Evolutionary conservation across 2,888 invertebrate species (phyloP), one percentile per base, ranked within the genome.

Genomic region (Orthosia gracilis): DNA sequence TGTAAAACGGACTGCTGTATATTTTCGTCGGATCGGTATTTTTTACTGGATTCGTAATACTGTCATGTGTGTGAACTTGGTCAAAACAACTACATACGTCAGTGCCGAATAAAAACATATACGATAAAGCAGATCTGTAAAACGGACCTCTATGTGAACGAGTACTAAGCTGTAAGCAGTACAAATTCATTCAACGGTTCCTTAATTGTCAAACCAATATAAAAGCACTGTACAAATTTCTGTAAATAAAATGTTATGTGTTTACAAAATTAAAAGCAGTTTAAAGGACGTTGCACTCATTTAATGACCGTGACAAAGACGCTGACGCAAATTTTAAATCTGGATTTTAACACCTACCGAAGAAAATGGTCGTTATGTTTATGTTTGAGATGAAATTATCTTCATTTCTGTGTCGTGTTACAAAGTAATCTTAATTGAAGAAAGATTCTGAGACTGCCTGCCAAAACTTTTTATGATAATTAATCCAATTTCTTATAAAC

Each of bases 231-330:
- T 9, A 55, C 1, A 2, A 52, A 45, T n/a, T 49, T 57, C 45
- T 69, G 62, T 5, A 26, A 64, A 57, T 69, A 58, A 18, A 40
- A 15, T 66, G 64, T 67, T 64, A 78, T 66, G 52, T 74, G 80
- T 74, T 83, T 61, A 74, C 65, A 79, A 82, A 83, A 81, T 83
- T 83, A 79, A 73, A 83, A 70, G 31, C 84, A 73, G 68, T 81
- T 67, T 26, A 73, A 55, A 80, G 80, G 52, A 17, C 69, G 58
- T 64, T 70, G 74, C 80, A 69, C 80, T 74, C 80, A 64, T 78
- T 67, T 40, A 63, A 26, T 64, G 52, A n/a, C 21, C 63, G 17
- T 69, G 26, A 78, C 80, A 83, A 83, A 73, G 73, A 59, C 26
- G 26, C 49, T 69, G 73, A 83, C 66, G 73, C 73, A 58, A 61